Evolutionary conservation across 2,113 vertebrate genomes (phyloP).

Genomic region (Oncorhynchus kisutch): DNA sequence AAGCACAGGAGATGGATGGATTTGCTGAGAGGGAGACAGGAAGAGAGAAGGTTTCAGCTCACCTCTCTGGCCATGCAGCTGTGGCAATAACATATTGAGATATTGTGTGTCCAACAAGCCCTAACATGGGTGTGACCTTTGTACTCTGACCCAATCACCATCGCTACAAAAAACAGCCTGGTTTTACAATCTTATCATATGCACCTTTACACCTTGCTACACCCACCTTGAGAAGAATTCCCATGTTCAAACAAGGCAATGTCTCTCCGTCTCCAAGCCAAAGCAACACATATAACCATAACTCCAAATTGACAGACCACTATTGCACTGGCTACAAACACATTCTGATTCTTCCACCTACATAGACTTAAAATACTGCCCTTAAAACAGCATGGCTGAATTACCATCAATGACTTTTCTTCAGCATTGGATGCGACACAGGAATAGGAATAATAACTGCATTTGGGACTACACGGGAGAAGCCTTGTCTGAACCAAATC

Average conservation of each 20-base stretch:
- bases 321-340: background rate
- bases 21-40: background rate
- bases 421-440: too few species aligned
- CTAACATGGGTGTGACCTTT: slow-evolving; percentile 26
- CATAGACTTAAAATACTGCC: too few species aligned
- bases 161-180: slow-evolving; percentile 16
- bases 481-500: too few species aligned
- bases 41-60: background rate
- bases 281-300: background rate
- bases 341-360: background rate
- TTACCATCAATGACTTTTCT: too few species aligned
- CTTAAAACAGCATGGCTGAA: too few species aligned
- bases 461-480: too few species aligned
- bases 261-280: too few species aligned
- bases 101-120: background rate
- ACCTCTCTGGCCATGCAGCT: slow-evolving; percentile 11
- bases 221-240: background rate
- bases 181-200: slow-evolving; percentile 49
- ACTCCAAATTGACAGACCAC: background rate
- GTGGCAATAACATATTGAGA: slow-evolving; percentile 17
- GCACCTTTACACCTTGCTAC: slow-evolving; percentile 52
- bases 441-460: too few species aligned
- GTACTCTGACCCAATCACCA: slow-evolving; percentile 25
- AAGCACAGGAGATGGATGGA: too few species aligned
- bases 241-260: background rate